Evolutionary conservation across 2,113 vertebrate genomes (phyloP).

Genomic region (Tupaia tana): DNA sequence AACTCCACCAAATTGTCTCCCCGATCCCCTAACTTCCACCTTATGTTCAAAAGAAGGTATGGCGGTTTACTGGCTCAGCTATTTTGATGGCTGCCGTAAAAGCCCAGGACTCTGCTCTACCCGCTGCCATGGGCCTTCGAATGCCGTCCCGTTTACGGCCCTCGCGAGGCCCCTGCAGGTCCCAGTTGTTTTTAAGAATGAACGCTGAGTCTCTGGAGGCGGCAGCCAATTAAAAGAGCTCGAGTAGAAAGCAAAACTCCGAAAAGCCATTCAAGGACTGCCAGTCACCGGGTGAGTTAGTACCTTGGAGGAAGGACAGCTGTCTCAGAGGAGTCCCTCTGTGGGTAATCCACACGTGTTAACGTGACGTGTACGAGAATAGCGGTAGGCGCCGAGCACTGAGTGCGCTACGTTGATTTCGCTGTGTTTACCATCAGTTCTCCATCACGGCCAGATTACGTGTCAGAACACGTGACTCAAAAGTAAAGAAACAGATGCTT

Average conservation of each 20-base stretch:
- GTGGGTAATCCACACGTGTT: background rate
- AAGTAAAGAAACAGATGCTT: background rate
- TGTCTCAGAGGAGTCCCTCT: slow-evolving; percentile 7
- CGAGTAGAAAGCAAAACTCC: slow-evolving; percentile 38
- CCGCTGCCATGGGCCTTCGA: background rate
- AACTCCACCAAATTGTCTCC: slow-evolving; percentile 62
- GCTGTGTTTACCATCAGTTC: background rate
- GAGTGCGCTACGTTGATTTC: background rate
- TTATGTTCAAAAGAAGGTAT: slow-evolving; percentile 56
- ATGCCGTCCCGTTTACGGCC: background rate
- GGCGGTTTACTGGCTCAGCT: slow-evolving; percentile 6
- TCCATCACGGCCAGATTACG: slow-evolving; percentile 4
- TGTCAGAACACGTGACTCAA: background rate
- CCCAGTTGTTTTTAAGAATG: slow-evolving; percentile 28
- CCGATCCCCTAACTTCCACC: slow-evolving; percentile 13
- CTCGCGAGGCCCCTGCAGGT: background rate
- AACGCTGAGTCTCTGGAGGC: slow-evolving; percentile 47
- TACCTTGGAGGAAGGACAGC: background rate
- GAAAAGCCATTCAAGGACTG: background rate
- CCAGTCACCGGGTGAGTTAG: background rate
- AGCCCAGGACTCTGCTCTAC: background rate
- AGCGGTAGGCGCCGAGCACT: background rate
- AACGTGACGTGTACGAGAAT: slow-evolving; percentile 7
- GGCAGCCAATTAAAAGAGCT: slow-evolving; percentile 28
- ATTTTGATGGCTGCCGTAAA: background rate